phyloP scores from a whole-genome alignment of 2,797 vertebrate genomes.

The Petrocephalus schoutedeni region DNA sequence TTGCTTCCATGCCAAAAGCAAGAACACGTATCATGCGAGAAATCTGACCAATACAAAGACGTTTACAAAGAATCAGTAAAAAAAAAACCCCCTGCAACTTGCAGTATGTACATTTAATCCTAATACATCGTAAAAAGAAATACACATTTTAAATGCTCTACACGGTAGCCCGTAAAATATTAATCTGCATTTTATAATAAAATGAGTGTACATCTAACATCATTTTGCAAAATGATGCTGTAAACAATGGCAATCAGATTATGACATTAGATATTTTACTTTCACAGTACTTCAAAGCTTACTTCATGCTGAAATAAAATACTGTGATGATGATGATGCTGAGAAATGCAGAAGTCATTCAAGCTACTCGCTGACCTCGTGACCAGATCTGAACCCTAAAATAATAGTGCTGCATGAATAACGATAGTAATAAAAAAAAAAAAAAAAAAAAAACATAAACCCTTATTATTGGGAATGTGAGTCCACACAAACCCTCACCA shows the following conservation, averaged over 20 bases:
- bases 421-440: background rate
- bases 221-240: conserved; percentile 1
- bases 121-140: conserved; percentile 19
- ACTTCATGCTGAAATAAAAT: background rate
- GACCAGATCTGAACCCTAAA: background rate
- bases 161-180: conserved; percentile 20
- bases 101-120: conserved; percentile 13
- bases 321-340: background rate
- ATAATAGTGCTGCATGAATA: background rate
- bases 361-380: background rate
- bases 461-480: background rate
- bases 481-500: background rate
- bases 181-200: background rate
- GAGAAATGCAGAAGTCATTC: background rate
- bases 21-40: background rate
- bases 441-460: background rate
- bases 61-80: background rate
- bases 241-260: background rate
- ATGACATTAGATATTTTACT: background rate
- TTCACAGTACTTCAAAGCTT: background rate
- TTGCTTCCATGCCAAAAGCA: background rate
- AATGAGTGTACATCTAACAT: background rate
- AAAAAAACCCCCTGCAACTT: background rate
- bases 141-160: background rate
- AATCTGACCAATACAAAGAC: background rate